Evolutionary conservation across 2,888 invertebrate species (phyloP).

Genomic region (Griposia aprilina): DNA sequence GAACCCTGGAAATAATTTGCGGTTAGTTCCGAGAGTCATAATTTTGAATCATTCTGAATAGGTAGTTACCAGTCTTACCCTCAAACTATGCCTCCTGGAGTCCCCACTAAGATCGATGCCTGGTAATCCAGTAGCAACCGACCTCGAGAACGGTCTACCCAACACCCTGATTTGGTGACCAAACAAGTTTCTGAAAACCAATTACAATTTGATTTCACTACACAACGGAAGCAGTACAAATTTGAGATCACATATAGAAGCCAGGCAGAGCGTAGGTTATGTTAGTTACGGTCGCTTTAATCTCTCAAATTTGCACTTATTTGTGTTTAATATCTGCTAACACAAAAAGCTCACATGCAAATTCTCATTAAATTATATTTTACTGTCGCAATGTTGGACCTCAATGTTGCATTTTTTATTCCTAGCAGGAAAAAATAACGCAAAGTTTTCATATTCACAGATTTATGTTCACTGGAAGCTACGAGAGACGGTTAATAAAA

Average conservation of each 20-base stretch:
- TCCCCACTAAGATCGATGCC: conserved; percentile 89
- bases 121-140: conserved; percentile 91
- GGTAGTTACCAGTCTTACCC: conserved; percentile 82
- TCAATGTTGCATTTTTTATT: conserved; percentile 59
- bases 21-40: neutral
- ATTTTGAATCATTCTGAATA: neutral
- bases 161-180: conserved; percentile 92
- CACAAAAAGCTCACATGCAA: conserved; percentile 89
- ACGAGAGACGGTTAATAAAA: conserved; percentile 72
- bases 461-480: conserved; percentile 72
- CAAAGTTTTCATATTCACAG: conserved; percentile 65
- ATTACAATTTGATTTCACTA: conserved; percentile 74
- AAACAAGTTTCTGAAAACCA: conserved; percentile 91
- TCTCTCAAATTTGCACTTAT: conserved; percentile 81
- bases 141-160: conserved; percentile 92
- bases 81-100: conserved; percentile 90
- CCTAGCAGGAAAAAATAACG: conserved; percentile 65
- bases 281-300: conserved; percentile 68
- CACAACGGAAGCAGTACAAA: conserved; percentile 77
- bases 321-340: conserved; percentile 78
- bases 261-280: conserved; percentile 82
- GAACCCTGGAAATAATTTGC: conserved; percentile 91
- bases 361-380: conserved; percentile 72
- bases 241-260: conserved; percentile 80
- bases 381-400: conserved; percentile 68